Base-by-base conservation (phyloP, 2,888 invertebrate genomes). In the Hedychridium roseum region DNA sequence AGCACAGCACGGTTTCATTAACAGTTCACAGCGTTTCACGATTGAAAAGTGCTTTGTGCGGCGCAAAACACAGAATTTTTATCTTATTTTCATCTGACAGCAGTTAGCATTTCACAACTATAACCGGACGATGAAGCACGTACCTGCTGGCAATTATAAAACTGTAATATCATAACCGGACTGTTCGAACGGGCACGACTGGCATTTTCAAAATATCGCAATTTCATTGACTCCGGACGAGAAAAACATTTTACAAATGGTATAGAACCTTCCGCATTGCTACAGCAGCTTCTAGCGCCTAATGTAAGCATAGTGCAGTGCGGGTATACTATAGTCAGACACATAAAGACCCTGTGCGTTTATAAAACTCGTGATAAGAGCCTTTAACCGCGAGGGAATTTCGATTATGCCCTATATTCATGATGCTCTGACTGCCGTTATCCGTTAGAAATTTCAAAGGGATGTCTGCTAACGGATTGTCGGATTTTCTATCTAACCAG, bases 221-320 rank as follows among this genome's bases (percentile, higher is more conserved):
- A 44, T 55, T 57, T 66, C 57, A 57, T 61, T 54, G 56, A 65
- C 53, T 32, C 45, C 49, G 30, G 40, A 37, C 31, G 46, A 31
- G 43, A 54, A 54, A 57, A 62, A 55, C 59, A 64, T 65, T 54
- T 60, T 57, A 54, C 50, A 50, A 43, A 37, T 18, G 21, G 34
- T 37, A 45, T 18, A 58, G 43, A 43, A 46, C 41, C 48, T 43
- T 52, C 45, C 16, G 38, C 43, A 51, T 55, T 58, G 51, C 54
- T 50, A 56, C 41, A 52, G 32, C 44, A 55, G 46, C 55, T 63
- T 55, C 42, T 54, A 58, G 58, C 58, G 58, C 51, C 47, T 37
- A 54, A 36, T 46, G 35, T 54, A 57, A 49, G 57, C 50, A 56
- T 34, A 18, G 23, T 26, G 36, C 51, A 56, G 56, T 43, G 50